Conservation (phyloP, 2,888 invertebrate genomes). For the Pandemis heparana region DNA sequence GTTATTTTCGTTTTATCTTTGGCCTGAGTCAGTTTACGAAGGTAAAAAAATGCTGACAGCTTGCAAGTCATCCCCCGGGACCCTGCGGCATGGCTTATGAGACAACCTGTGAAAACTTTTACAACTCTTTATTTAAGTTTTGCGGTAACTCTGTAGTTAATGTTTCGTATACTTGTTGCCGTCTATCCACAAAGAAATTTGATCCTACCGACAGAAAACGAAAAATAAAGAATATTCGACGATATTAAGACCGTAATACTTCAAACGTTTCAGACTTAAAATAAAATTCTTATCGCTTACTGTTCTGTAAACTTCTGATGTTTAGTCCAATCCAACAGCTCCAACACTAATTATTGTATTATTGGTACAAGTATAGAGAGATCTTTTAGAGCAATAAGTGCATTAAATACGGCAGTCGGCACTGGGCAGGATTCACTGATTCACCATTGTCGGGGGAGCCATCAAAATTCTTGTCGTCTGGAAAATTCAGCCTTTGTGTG, state of each 20-base stretch:
- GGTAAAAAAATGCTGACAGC: slow-evolving; percentile 7
- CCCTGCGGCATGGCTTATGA: slow-evolving; percentile 3
- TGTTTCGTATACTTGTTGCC: no score
- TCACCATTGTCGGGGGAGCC: slow-evolving; percentile 66
- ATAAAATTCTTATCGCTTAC: neutral
- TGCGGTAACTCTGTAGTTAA: neutral
- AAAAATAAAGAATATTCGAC: no score
- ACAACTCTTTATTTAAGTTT: neutral
- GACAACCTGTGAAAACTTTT: slow-evolving; percentile 12
- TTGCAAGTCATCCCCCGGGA: slow-evolving; percentile 3
- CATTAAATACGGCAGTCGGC: slow-evolving; percentile 5
- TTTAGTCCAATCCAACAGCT: neutral
- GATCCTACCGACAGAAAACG: no score
- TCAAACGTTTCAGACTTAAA: no score
- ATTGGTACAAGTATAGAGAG: neutral
- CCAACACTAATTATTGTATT: neutral
- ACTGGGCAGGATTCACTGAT: slow-evolving; percentile 50
- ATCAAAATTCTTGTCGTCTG: slow-evolving; percentile 74
- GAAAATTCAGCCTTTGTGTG: slow-evolving; percentile 72
- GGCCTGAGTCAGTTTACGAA: slow-evolving; percentile 3
- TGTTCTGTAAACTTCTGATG: neutral
- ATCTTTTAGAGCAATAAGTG: neutral
- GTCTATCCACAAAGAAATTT: no score
- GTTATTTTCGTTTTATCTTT: neutral
- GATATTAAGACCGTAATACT: no score